Percentiles rank a stretch among this genome's conserved stretches.
These are phyloP conservation scores for Heliocidaris tuberculata DNA, from an alignment of 35 echinoderm and acorn worm species.

Conservation along the genomic window DNA sequence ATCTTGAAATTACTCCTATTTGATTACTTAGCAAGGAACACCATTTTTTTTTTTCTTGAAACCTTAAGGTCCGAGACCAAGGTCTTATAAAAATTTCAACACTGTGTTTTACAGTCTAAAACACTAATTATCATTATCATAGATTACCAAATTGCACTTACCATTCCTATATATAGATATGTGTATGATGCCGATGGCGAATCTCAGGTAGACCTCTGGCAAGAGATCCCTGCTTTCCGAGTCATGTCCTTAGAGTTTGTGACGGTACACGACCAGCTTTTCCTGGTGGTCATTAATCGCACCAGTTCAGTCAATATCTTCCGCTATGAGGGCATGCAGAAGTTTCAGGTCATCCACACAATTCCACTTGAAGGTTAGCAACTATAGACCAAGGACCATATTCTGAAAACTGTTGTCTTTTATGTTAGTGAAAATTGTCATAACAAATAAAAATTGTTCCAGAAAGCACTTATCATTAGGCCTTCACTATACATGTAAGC, in stretches of 20 bases:
- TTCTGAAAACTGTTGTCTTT: too few relatives aligned
- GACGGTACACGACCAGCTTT: slow-evolving; percentile 14
- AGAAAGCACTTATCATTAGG: too few relatives aligned
- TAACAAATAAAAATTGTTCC: too few relatives aligned
- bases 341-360: slow-evolving; percentile 24
- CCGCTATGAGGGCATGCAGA: slow-evolving; percentile 36
- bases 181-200: slow-evolving; percentile 24
- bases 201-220: background rate
- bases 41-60: too few relatives aligned
- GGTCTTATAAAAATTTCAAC: too few relatives aligned
- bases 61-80: too few relatives aligned
- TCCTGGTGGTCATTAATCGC: slow-evolving; percentile 14
- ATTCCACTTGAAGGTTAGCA: slow-evolving; percentile 15
- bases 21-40: too few relatives aligned
- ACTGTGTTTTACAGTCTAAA: too few relatives aligned
- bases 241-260: slow-evolving; percentile 35
- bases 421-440: too few relatives aligned
- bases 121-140: background rate
- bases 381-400: background rate
- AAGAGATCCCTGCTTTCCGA: slow-evolving; percentile 27
- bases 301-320: slow-evolving; percentile 37
- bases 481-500: too few relatives aligned
- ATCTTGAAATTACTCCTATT: too few relatives aligned
- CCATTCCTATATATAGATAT: slow-evolving; percentile 1
- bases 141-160: background rate